Evolutionary conservation across 2,113 vertebrate genomes (phyloP).

Genomic region (Lepidothrix coronata): DNA sequence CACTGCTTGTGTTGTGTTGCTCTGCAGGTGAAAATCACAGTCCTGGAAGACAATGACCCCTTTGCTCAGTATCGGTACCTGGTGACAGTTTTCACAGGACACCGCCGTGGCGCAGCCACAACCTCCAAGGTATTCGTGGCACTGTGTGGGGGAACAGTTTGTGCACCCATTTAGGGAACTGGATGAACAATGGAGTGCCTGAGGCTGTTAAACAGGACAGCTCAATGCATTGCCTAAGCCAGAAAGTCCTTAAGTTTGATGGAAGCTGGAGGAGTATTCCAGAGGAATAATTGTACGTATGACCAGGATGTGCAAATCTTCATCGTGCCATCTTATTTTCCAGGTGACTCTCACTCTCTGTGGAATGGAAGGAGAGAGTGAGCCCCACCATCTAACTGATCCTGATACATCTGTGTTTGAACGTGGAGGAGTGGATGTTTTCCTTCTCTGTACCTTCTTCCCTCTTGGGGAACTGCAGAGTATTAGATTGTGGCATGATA

Average conservation of each 20-base stretch:
- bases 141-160: neutral
- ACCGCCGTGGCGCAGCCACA: constrained; percentile 86
- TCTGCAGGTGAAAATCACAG: constrained; percentile 86
- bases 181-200: neutral
- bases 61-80: constrained; percentile 90
- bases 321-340: neutral
- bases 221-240: no score
- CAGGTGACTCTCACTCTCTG: constrained; percentile 88
- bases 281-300: neutral
- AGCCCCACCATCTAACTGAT: constrained; percentile 88
- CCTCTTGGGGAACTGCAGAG: constrained; percentile 87
- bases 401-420: constrained; percentile 83
- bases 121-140: constrained; percentile 83
- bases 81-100: constrained; percentile 87
- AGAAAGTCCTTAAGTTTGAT: neutral
- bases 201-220: neutral
- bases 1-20: neutral
- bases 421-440: constrained; percentile 87
- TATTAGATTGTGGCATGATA: constrained; percentile 93
- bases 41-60: constrained; percentile 90
- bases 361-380: constrained; percentile 88
- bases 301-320: neutral
- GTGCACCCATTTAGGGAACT: neutral
- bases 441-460: constrained; percentile 89
- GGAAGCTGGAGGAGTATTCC: neutral